Conservation (phyloP, 23 tunicate genomes). For the Corella eumyota region DNA sequence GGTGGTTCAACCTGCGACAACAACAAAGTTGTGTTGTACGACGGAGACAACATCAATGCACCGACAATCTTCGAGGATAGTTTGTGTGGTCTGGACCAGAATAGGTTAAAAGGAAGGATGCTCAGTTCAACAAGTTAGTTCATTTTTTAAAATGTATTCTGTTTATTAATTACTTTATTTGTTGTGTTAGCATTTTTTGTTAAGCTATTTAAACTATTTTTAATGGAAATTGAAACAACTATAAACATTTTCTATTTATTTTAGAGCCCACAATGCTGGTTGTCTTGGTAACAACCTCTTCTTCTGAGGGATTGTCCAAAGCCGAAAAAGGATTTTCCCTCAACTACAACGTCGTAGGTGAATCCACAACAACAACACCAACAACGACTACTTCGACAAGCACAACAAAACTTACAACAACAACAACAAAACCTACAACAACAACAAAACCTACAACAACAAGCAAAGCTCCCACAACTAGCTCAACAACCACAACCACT, state of each 20-base stretch:
- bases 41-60: neutral
- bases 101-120: neutral
- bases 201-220: too few relatives aligned
- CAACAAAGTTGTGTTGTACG: slow-evolving; percentile 31
- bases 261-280: slow-evolving; percentile 13
- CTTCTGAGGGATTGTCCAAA: too few relatives aligned
- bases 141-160: too few relatives aligned
- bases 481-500: slow-evolving; percentile 9
- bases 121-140: too few relatives aligned
- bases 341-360: neutral
- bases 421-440: neutral
- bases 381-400: neutral
- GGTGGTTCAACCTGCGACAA: slow-evolving; percentile 6
- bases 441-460: neutral
- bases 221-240: too few relatives aligned
- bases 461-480: slow-evolving; percentile 2
- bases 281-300: slow-evolving; percentile 11
- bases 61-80: slow-evolving; percentile 1
- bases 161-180: too few relatives aligned
- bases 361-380: too few relatives aligned
- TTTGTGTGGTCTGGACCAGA: slow-evolving; percentile 19
- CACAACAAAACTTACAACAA: neutral
- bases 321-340: slow-evolving; percentile 7
- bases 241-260: too few relatives aligned
- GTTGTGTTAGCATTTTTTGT: too few relatives aligned